Evolutionary conservation across 1,140 invertebrate genomes (phyloP), one percentile per base, ranked within the genome.

Genomic region (Chrysoperla carnea): DNA sequence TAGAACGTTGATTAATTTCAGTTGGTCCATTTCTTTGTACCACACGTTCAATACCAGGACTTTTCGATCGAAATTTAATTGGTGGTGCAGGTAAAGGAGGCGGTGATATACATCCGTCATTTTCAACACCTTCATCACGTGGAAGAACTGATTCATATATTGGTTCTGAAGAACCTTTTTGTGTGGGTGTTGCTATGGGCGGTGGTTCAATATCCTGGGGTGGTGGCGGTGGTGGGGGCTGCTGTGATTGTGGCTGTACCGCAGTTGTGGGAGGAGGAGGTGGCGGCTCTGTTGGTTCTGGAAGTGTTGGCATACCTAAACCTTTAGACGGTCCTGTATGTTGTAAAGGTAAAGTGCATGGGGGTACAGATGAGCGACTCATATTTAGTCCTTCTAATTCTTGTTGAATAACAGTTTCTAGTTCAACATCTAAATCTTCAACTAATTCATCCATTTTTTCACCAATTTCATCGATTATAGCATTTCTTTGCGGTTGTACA

Each of bases 61-160:
- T 58, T 33, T 57, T 57, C 6, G 62, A 55, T 8, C 61, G 51
- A 15, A 63, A 49, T 46, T 61, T 59, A 38, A 56, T 54, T 29
- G 61, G 63, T 9, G 62, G 66, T 7, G 63, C 59, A 15, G 62
- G 64, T 15, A 64, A 45, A 4, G 65, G 76, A 17, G 75, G 73
- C 9, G 73, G 70, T 8, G 69, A 70, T 27, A 65, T 62, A 45
- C 69, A 67, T 3, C 60, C 55, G 35, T 64, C 57, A 1, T 60
- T 49, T 2, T 53, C 51, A 29, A 52, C 54, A 46, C 55, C 61
- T 27, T 73, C 70, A 28, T 78, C 75, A 12, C 80, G 63, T 2
- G 80, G 81, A 43, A 82, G 66, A 11, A 89, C 79, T 0, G 81
- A 75, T 55, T 89, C 85, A 55, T 89, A 89, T 50, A 89, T 89